Base-by-base conservation (phyloP, 2,113 vertebrate species). In the Engystomops pustulosus region DNA sequence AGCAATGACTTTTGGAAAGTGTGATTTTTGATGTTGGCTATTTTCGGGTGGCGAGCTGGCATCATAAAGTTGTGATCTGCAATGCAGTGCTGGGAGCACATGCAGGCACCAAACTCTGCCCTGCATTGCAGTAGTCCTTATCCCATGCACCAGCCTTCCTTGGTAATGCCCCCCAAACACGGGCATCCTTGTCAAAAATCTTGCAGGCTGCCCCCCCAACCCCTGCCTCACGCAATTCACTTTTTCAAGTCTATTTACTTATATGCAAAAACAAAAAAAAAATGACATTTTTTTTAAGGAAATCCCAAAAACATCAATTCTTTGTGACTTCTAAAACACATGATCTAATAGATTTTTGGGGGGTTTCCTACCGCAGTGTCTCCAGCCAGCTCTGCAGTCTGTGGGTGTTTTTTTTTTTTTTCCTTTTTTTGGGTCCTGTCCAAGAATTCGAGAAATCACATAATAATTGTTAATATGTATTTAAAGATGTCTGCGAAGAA, bases 91-190 rank as follows among this genome's bases (percentile, higher is more conserved):
- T 41, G 17, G 44, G 18, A 71, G 65, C 79, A 49, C 79, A 71
- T 70, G 79, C 67, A 27, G 67, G 32, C 79, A 70, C 79, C 65
- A 81, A 81, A 81, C 79, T 81, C 30, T 81, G 79, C 67, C 58
- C 79, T 81, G 79, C 79, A 81, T 81, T 81, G 79, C 79, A 81
- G 79, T 69, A 25, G 30, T 67, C 32, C 62, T 49, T 20, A 81
- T 81, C 65, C 79, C 79, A 81, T 81, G 67, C 79, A 70, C 45
- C 79, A 81, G n/a, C 49, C 65, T 68, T 34, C 44, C 47, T 5
- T 69, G 67, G 47, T 34, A 47, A 70, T 70, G 45, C 47, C 51
- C 60, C 15, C 9, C 14, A 1, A 51, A 23, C 34, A 38, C 32
- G 9, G 30, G 12, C 74, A 77, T 14, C 32, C 47, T 53, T 53